Evolutionary conservation across 2,888 invertebrate genomes (phyloP).

Genomic region (Marasmarcha lunaedactyla): DNA sequence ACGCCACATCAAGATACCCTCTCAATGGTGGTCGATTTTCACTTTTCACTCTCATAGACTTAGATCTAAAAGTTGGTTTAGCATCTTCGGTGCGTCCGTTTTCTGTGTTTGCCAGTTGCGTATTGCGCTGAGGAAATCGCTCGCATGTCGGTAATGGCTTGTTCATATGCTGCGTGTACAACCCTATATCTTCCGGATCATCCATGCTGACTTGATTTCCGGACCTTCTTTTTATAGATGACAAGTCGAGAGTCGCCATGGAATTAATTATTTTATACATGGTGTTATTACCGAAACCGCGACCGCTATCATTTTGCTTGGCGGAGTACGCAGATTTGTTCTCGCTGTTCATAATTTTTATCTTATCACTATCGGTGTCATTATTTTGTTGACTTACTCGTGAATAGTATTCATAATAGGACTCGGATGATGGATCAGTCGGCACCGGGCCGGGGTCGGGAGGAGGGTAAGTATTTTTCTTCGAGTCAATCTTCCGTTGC

Average conservation of each 20-base stretch:
- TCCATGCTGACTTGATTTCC: conserved; percentile 44
- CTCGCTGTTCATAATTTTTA: conserved; percentile 48
- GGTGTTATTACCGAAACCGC: conserved; percentile 28
- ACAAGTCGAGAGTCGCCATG: conserved; percentile 58
- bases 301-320: conserved; percentile 16
- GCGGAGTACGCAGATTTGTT: conserved; percentile 32
- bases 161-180: conserved; percentile 57
- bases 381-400: conserved; percentile 63
- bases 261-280: conserved; percentile 60
- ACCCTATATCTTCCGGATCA: conserved; percentile 58
- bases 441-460: conserved; percentile 61
- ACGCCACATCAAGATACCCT: conserved; percentile 44
- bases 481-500: conserved; percentile 57
- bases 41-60: conserved; percentile 64
- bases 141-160: conserved; percentile 58
- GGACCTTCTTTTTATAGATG: conserved; percentile 44
- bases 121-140: conserved; percentile 52
- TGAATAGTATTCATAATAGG: conserved; percentile 64
- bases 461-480: conserved; percentile 48
- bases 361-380: conserved; percentile 60
- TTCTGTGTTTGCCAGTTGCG: conserved; percentile 43
- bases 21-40: conserved; percentile 58
- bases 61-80: conserved; percentile 63
- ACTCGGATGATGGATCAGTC: conserved; percentile 56
- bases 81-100: conserved; percentile 51